Evolutionary conservation across 1,140 invertebrate species (phyloP), one percentile per base, ranked within the genome.

Genomic region (Drosophila equinoxialis): DNA sequence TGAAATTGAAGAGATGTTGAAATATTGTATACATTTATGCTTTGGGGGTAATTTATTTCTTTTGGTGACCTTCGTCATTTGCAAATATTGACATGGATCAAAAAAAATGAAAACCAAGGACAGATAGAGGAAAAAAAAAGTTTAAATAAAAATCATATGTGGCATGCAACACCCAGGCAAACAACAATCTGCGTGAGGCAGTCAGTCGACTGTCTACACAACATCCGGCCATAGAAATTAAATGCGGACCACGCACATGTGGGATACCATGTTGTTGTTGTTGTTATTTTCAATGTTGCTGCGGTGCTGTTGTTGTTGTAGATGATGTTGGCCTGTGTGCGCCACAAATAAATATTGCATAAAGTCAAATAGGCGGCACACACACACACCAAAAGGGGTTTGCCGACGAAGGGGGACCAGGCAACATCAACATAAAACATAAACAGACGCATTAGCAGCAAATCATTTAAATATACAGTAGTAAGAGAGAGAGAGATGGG

Each of bases 201-300:
- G 35, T 8, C 84, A 83, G 84, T 87, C 84, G 66, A 74, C 79
- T 83, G 83, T 89, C 83, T 87, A 83, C 79, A 74, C 83, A 71
- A 87, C 83, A 83, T 87, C 84, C 84, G 84, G 84, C 65, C 57
- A 89, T 87, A 80, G 83, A 87, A 87, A 87, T 87, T 87, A 87
- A 87, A 87, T 89, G 84, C 84, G 79, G 73, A 54, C 83, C 83
- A 87, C 79, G 69, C 79, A 82, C 72, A 74, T 79, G 79, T 79
- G 82, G 76, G 66, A 65, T 13, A 71, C 33, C 65, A 55, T 64
- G 63, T 65, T 72, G 20, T 55, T 68, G 41, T 66, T 75, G 63
- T 65, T 72, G 33, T 57, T 61, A 62, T 61, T 77, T 75, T 75
- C 83, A 79, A 72, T 81, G 86, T 86, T 75, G 76, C 20, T 79